Base-by-base conservation (phyloP, 2,113 vertebrate genomes). In the Bolborhynchus lineola region DNA sequence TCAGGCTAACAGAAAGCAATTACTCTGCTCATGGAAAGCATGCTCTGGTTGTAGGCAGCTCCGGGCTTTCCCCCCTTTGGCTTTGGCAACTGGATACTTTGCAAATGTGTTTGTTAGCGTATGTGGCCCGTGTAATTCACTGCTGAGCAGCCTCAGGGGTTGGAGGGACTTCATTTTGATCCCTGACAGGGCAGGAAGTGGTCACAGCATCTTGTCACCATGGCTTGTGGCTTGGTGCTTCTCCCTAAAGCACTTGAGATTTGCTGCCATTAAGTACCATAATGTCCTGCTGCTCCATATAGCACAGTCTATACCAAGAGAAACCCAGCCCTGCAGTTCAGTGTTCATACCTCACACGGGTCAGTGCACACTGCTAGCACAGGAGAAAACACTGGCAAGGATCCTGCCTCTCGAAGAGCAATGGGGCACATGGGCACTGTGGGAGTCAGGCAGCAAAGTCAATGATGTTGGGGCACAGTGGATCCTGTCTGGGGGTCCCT, bases 381-480 rank as follows among this genome's bases (percentile, higher is more conserved):
- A 35, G 57, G 42, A 88, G 52, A 28, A 82, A 68, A 72, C 7
- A 16, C 49, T 62, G 72, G 31, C 81, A 74, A 60, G 72, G 53
- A 29, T 47, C 35, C n/a, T 7, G 6, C 62, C 44, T 53, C 39
- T 31, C 29, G 3, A 21, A 39, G 28, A 53, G 72, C 10, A 47
- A 6, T 2, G 4, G 74, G 69, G 42, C 53, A 35, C 50, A 14
- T 0, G 17, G 39, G 25, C 4, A 7, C 57, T 3, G 1, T 2
- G 53, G 16, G 37, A 75, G 59, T 11, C 7, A 1, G 4, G 0
- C 64, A n/a, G 80, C 89, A 88, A 76, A 86, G 59, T 44, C 68
- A 42, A n/a, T 0, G 0, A 8, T 13, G 12, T 3, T 5, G 4
- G 55, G 47, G 35, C 47, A 28, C 70, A 39, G 86, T 0, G 1